Evolutionary conservation across 1,140 invertebrate genomes (phyloP), one percentile per base, ranked within the genome.

Genomic region (Cotesia chilonis): DNA sequence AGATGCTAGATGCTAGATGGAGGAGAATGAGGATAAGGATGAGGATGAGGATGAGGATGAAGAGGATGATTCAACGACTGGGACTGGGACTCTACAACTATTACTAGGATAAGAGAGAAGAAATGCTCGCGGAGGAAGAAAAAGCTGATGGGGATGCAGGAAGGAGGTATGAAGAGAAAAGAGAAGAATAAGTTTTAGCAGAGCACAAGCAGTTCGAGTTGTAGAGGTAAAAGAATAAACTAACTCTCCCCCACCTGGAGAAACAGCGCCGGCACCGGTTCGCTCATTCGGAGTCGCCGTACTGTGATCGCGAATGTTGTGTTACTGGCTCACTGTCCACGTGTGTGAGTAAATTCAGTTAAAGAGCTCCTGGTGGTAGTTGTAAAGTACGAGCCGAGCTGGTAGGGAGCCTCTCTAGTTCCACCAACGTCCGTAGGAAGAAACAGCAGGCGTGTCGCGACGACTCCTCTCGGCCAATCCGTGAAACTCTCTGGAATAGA

Each of bases 221-320:
- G 74, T 73, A 59, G 68, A 74, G 75, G 79, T 83, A 85, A 85
- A 85, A 85, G 82, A 83, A 83, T 81, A 84, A 84, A 84, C 79
- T 81, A 28, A 28, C 28, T 81, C 76, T 82, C 82, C 77, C 82
- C 78, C 75, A 37, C 54, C 54, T 20, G 51, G 51, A 36, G 59
- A 37, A 69, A 64, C 54, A 17, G 65, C 63, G n/a, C 35, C 66
- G 66, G 51, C 61, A 68, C 68, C 75, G 77, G 76, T 82, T 78
- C 77, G 78, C 80, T 81, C 80, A 57, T 70, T 68, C 51, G 68
- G 78, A 83, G 80, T 82, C 77, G 71, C 66, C 66, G 81, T 82
- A 84, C 82, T 82, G 81, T 84, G 81, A 65, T 72, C 79, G 81
- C 81, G 72, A 78, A 75, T 83, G 41, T 47, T 47, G 80, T 82